Base-by-base conservation (phyloP, 2,797 vertebrate species). In the Dallia pectoralis region DNA sequence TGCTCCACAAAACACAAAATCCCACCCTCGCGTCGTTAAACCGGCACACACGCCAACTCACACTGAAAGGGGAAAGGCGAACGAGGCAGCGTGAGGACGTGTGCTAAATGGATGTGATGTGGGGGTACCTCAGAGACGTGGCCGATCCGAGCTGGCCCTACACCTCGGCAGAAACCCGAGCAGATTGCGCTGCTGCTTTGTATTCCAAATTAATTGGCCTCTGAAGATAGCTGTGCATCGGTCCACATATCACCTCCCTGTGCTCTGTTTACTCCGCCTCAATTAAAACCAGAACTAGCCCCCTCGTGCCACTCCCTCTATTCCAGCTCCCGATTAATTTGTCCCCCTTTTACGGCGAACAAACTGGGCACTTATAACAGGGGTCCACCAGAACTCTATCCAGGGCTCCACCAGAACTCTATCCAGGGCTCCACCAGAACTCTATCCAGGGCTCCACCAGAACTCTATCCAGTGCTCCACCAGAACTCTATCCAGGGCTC, bases 131-230 rank as follows among this genome's bases (percentile, higher is more conserved):
- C 76, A 44, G 87, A 91, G 89, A 88, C 81, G 14, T 40, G 77
- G 73, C 80, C 76, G 79, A 80, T 80, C 86, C 86, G 87, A 86
- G 83, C 51, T 71, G 67, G 79, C 80, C 79, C 77, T 70, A 77
- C 74, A 79, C 86, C 83, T 81, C 67, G 86, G 82, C 87, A 83
- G 86, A 87, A 87, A 88, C 85, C 85, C 78, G 87, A 91, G 87
- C 91, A 91, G 91, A 92, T 91, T 92, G 92, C 84, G 56, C 78
- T 27, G 32, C 89, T 93, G 89, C 84, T 93, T 93, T 93, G 89
- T 92, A 91, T 93, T 93, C 91, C 86, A 88, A 81, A 91, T 90
- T 93, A 93, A 94, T 93, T 94, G 91, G 92, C 91, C 93, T 93
- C 92, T 86, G 87, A 92, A 93, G 92, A 91, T 88, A 63, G 61